phyloP scores from a whole-genome alignment of 1,140 invertebrate species.

The Luehdorfia chinensis region DNA sequence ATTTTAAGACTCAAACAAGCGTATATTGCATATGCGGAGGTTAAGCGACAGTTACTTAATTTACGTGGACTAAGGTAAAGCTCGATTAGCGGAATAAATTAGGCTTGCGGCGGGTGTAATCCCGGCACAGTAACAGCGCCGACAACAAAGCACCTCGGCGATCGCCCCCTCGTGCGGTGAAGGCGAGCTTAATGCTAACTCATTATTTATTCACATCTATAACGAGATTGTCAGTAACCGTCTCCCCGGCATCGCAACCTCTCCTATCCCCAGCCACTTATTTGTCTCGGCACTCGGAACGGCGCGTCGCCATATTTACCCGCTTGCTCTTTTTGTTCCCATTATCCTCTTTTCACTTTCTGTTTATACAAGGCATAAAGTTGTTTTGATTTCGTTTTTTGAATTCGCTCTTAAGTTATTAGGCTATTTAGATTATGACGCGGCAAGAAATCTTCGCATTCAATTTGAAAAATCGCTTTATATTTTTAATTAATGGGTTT shows the following conservation, averaged over 20 bases:
- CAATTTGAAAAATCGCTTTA: too few species aligned
- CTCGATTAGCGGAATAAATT: constrained; percentile 72
- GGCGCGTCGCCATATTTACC: constrained; percentile 38
- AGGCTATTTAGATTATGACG: constrained; percentile 6
- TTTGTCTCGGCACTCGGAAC: constrained; percentile 36
- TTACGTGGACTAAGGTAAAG: constrained; percentile 53
- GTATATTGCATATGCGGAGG: constrained; percentile 38
- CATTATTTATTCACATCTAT: constrained; percentile 73
- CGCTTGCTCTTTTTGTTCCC: constrained; percentile 15
- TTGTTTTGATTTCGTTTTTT: constrained; percentile 14
- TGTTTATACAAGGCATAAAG: constrained; percentile 16
- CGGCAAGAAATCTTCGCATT: too few species aligned
- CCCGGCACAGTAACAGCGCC: constrained; percentile 50
- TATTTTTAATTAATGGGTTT: too few species aligned
- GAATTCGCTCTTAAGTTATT: constrained; percentile 1
- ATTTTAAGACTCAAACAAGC: too few species aligned
- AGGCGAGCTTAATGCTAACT: constrained; percentile 56
- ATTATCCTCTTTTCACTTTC: constrained; percentile 18
- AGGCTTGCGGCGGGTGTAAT: constrained; percentile 60
- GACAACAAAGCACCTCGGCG: constrained; percentile 61
- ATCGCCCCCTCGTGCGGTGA: constrained; percentile 37
- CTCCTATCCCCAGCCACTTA: constrained; percentile 29
- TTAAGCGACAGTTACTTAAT: constrained; percentile 65
- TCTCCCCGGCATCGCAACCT: constrained; percentile 15
- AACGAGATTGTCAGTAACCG: constrained; percentile 64